These are phyloP conservation scores for Callospermophilus lateralis DNA, from an alignment of 2,113 vertebrate genomes.

Conservation along the genomic window DNA sequence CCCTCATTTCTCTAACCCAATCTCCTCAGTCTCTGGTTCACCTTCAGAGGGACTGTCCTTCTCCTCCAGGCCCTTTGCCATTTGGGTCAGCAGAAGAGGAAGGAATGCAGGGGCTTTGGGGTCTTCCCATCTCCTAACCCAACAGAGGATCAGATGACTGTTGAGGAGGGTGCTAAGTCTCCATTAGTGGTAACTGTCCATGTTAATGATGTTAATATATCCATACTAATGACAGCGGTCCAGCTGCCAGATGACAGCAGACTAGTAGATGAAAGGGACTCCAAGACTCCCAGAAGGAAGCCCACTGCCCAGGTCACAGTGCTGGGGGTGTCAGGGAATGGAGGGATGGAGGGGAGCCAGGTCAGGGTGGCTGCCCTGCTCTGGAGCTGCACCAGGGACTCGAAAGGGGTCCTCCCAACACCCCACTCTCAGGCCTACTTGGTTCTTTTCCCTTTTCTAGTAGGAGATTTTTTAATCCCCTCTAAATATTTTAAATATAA, in stretches of 20 bases:
- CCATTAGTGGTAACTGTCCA: not conserved
- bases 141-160: not conserved
- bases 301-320: not conserved
- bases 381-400: not conserved
- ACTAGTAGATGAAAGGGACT: not conserved
- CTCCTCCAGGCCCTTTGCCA: not conserved
- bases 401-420: not conserved
- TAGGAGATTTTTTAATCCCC: not conserved
- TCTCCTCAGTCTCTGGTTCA: not conserved
- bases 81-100: not conserved
- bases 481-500: conserved; percentile 61
- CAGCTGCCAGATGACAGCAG: not conserved
- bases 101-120: not conserved
- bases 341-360: not conserved
- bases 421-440: not conserved
- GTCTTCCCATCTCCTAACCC: not conserved
- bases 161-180: not conserved
- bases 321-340: not conserved
- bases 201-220: not conserved
- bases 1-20: not conserved
- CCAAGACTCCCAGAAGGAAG: not conserved
- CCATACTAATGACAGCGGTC: not conserved
- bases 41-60: conserved; percentile 51
- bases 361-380: not conserved
- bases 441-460: not conserved